Base-by-base conservation (phyloP, 2,888 invertebrate species). In the Oligia fasciuncula region DNA sequence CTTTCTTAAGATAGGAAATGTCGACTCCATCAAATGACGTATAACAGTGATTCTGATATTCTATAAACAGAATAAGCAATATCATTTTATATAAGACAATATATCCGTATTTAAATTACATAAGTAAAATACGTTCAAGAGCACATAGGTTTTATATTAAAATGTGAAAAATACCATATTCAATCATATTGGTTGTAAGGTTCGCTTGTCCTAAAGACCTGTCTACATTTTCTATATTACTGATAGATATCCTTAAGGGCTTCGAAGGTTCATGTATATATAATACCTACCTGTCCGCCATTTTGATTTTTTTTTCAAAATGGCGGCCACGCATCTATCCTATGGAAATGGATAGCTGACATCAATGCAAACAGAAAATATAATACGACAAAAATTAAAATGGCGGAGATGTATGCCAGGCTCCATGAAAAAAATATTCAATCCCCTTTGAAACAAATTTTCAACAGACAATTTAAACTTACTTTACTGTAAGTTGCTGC, bases 71-170 rank as follows among this genome's bases (percentile, higher is more conserved):
- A 35, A 19, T 63, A 8, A 60, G 13, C 5, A n/a, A 35, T 63
- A 19, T 63, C 8, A 63, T 63, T 63, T 63, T 2, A 40, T 35
- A 11, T 57, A 68, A 3, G 3, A 77, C 14, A n/a, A 6, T 9
- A 43, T 1, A 51, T 63, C 6, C 1, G 0, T 40, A 43, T 43
- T 40, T 29, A 76, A 43, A 76, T 13, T 23, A 43, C 13, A 23
- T 35, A 77, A 63, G 19, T n/a, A 70, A 51, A 69, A 35, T n/a
- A 75, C 13, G 8, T 77, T 29, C 19, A 46, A 62, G 35, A 62
- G 14, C 40, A 29, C 17, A 29, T n/a, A n/a, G 17, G 0, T 63
- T 23, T 14, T 46, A 77, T 35, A 3, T 4, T 46, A 19, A 65
- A 43, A 13, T 43, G 8, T 14, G 29, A 35, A 54, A 77, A 54